These are phyloP conservation scores for Oxygymnocypris stewartii DNA, from an alignment of 2,113 vertebrate species.

Conservation along the genomic window DNA sequence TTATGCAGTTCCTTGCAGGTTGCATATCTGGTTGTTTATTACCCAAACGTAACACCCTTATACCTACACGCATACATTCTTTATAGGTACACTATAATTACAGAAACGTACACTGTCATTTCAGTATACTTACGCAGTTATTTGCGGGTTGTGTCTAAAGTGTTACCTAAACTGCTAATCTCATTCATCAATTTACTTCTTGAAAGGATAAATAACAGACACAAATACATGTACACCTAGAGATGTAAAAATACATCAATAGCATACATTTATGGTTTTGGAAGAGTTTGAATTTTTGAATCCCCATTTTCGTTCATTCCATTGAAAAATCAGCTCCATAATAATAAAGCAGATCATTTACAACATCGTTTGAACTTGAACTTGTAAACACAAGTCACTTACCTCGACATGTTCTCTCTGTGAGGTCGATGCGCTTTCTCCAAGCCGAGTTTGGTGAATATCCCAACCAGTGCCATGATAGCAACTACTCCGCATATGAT, in stretches of 20 bases:
- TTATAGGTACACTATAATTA: too few species aligned
- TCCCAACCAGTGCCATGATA: constrained; percentile 97
- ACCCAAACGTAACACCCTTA: too few species aligned
- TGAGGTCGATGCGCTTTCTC: constrained; percentile 98
- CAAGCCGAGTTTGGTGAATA: constrained; percentile 98
- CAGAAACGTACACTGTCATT: too few species aligned
- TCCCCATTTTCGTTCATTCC: too few species aligned
- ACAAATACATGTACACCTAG: neutral
- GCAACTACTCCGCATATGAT: constrained; percentile 99
- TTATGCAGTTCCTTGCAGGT: too few species aligned
- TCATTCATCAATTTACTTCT: neutral
- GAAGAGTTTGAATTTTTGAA: neutral
- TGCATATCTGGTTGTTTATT: too few species aligned
- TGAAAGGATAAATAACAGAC: neutral
- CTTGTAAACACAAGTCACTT: constrained; percentile 41
- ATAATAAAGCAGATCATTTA: neutral
- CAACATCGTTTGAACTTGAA: neutral
- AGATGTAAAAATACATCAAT: too few species aligned
- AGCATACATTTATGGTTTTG: neutral
- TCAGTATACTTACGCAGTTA: too few species aligned
- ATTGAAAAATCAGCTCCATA: neutral
- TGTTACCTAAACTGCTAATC: neutral
- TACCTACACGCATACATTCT: too few species aligned
- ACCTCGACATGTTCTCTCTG: constrained; percentile 98
- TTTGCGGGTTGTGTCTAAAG: too few species aligned